A percentile compares a stretch with the other conserved stretches of the same genome.
Evolutionary conservation across 2,113 vertebrate species (phyloP).

Genomic region (Gasterosteus nipponicus): DNA sequence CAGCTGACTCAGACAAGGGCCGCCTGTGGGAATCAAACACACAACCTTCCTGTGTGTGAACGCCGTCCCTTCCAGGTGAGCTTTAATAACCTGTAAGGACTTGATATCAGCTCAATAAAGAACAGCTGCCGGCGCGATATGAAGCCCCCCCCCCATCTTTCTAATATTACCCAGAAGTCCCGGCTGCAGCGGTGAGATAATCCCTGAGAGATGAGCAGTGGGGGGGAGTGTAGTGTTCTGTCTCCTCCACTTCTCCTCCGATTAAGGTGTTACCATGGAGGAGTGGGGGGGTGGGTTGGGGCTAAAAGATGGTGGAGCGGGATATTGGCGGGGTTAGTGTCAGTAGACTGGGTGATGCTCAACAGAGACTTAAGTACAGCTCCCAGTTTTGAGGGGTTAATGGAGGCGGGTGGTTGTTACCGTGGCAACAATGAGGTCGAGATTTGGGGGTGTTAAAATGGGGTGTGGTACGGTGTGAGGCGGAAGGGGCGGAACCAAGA

Average conservation of each 20-base stretch:
- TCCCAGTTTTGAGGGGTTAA: slow-evolving; percentile 34
- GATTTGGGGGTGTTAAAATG: background rate
- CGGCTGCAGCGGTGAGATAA: slow-evolving; percentile 57
- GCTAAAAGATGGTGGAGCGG: slow-evolving; percentile 57
- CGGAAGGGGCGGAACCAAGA: background rate
- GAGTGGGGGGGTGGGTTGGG: slow-evolving; percentile 62
- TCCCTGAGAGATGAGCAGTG: slow-evolving; percentile 75
- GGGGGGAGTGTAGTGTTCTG: slow-evolving; percentile 63
- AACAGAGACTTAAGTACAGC: background rate
- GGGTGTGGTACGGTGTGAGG: background rate
- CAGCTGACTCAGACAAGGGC: background rate
- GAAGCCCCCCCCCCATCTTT: slow-evolving; percentile 42
- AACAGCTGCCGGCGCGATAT: slow-evolving; percentile 31
- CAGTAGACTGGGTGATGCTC: slow-evolving; percentile 3
- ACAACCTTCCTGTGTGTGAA: background rate
- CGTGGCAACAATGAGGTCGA: background rate
- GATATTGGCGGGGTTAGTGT: slow-evolving; percentile 42
- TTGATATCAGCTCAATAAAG: slow-evolving; percentile 61
- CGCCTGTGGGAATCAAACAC: slow-evolving; percentile 12
- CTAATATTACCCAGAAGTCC: slow-evolving; percentile 76
- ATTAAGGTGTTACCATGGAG: slow-evolving; percentile 73
- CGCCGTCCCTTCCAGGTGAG: slow-evolving; percentile 7
- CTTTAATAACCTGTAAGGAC: slow-evolving; percentile 56
- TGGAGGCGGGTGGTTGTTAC: slow-evolving; percentile 8
- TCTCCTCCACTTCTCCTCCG: slow-evolving; percentile 49